Percentiles rank a stretch among this genome's conserved stretches.
Evolutionary conservation across 2,113 vertebrate species (phyloP).

Genomic region (Heterocephalus glaber): DNA sequence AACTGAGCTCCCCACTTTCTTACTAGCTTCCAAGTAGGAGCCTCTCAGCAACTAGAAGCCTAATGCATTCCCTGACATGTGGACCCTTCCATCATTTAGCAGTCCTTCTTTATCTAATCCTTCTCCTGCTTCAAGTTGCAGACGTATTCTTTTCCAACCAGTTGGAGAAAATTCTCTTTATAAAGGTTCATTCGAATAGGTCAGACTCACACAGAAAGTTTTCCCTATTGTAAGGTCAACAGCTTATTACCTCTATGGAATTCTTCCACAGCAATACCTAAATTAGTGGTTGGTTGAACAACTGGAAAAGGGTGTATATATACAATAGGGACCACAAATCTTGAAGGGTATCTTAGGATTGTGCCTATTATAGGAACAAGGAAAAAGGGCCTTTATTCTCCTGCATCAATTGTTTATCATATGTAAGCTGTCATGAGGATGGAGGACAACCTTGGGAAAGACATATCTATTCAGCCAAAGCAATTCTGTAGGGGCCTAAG

Average conservation of each 20-base stretch:
- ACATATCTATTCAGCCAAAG: background rate
- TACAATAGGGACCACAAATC: background rate
- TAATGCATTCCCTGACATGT: background rate
- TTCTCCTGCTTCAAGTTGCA: slow-evolving; percentile 1
- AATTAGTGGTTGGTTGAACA: background rate
- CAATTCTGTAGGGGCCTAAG: background rate
- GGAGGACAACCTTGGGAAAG: slow-evolving; percentile 1
- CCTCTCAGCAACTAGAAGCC: background rate
- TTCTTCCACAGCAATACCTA: background rate
- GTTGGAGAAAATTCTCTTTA: background rate
- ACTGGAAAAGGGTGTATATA: background rate
- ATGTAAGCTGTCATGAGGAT: background rate
- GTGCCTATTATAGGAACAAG: background rate
- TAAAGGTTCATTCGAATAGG: background rate
- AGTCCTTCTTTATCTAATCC: background rate
- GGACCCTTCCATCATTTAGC: background rate
- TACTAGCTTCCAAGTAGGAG: background rate
- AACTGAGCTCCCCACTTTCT: background rate
- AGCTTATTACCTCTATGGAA: background rate
- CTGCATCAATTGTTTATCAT: background rate
- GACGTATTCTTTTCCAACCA: background rate
- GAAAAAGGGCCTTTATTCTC: background rate
- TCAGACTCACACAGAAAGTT: background rate
- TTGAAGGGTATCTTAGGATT: background rate
- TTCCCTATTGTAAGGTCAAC: background rate